Evolutionary conservation across 2,113 vertebrate species (phyloP).

Genomic region (Dromiciops gliroides): DNA sequence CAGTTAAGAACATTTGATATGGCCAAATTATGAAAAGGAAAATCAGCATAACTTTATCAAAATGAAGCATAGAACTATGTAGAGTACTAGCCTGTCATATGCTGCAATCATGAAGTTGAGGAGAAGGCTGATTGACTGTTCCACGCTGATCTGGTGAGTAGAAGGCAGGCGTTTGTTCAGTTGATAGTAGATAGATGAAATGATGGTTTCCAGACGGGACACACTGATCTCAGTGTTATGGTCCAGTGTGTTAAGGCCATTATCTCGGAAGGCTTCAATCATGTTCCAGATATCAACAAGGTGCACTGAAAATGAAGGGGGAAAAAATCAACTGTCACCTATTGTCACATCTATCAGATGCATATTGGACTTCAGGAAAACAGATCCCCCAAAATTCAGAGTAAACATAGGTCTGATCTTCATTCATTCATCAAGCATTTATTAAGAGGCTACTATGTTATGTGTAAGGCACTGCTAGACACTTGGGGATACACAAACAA

Average conservation of each 20-base stretch:
- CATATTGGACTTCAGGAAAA: conserved; percentile 14
- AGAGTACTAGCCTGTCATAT: conserved; percentile 91
- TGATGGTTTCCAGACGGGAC: conserved; percentile 97
- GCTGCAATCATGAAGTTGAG: conserved; percentile 98
- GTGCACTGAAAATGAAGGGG: conserved; percentile 89
- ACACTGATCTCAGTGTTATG: conserved; percentile 94
- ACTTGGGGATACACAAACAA: not conserved
- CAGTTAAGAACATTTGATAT: not conserved
- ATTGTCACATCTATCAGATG: not conserved
- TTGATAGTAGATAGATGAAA: conserved; percentile 99
- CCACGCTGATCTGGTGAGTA: conserved; percentile 97
- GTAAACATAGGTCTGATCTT: not conserved
- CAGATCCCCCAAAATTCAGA: not conserved
- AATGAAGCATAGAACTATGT: not conserved
- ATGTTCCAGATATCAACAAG: conserved; percentile 99
- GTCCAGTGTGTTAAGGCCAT: conserved; percentile 96
- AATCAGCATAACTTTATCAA: not conserved
- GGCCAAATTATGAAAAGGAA: not conserved
- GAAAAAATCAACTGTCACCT: conserved; percentile 34
- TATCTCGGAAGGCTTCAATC: conserved; percentile 99
- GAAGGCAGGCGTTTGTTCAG: conserved; percentile 98
- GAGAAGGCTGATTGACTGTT: conserved; percentile 97
- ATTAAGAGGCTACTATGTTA: not conserved
- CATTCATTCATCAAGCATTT: not conserved
- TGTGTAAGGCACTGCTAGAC: not conserved